Percentiles rank a stretch among this genome's conserved stretches.
Evolutionary conservation across 2,113 vertebrate genomes (phyloP).

Genomic region (Catharus bicknelli): DNA sequence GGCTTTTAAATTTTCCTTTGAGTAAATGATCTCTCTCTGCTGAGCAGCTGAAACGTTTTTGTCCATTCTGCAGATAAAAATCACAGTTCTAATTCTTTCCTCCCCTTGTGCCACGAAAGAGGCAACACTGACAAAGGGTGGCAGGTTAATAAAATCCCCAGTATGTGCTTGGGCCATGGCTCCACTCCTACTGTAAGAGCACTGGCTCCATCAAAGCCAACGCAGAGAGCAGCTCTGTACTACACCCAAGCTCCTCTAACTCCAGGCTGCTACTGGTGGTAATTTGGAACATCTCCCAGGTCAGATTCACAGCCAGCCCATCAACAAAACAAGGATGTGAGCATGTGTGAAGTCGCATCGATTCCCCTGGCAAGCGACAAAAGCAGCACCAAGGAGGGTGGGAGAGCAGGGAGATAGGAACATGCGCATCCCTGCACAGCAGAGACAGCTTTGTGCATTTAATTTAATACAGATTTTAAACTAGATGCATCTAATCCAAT

Average conservation of each 20-base stretch:
- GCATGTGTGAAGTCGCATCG: accelerated
- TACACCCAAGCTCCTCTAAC: background rate
- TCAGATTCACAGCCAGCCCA: background rate
- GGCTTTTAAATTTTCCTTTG: constrained; percentile 17
- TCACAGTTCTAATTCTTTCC: background rate
- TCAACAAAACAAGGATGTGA: background rate
- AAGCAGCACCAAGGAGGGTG: background rate
- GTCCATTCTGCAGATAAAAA: constrained; percentile 33
- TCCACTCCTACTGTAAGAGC: background rate
- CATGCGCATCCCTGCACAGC: accelerated
- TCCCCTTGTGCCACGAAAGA: background rate
- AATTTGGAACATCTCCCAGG: background rate
- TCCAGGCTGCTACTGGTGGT: background rate
- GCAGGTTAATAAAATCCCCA: background rate
- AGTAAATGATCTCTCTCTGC: constrained; percentile 19
- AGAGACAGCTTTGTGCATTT: background rate
- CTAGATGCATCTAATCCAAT: background rate
- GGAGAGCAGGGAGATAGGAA: background rate
- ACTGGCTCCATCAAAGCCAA: background rate
- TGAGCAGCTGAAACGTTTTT: constrained; percentile 1
- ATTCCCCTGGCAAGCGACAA: background rate
- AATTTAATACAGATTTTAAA: background rate
- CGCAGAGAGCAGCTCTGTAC: background rate
- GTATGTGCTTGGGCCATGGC: background rate
- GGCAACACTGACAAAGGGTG: background rate